These are phyloP conservation scores for Halcyon smyrnensis DNA, from an alignment of 2,797 vertebrate species.

Conservation along the genomic window DNA sequence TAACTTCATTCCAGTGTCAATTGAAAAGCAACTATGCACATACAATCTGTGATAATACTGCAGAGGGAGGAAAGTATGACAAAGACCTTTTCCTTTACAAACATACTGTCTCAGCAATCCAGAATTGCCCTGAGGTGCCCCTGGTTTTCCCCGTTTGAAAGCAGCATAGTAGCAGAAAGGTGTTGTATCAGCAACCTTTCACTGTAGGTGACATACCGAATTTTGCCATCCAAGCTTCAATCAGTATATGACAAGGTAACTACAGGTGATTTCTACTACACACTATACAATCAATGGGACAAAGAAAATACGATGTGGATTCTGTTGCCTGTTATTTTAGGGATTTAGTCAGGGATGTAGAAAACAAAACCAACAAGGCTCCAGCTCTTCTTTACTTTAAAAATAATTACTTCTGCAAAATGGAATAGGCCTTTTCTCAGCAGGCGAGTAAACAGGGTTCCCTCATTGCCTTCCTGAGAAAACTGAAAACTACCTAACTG, in stretches of 20 bases:
- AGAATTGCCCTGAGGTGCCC: not conserved
- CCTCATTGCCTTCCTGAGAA: not conserved
- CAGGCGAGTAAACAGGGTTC: not conserved
- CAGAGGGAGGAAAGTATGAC: not conserved
- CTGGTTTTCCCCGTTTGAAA: not conserved
- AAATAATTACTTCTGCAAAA: not conserved
- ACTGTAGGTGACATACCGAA: not conserved
- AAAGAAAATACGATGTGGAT: not conserved
- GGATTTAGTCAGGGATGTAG: not conserved
- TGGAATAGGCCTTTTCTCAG: not conserved
- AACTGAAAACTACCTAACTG: not conserved
- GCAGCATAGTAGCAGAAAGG: not conserved
- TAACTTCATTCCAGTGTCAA: not conserved
- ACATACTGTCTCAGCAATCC: not conserved
- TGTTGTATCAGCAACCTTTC: not conserved
- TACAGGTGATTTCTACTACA: accelerated
- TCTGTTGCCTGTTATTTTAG: not conserved
- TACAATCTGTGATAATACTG: not conserved
- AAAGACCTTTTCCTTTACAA: not conserved
- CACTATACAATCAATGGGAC: not conserved
- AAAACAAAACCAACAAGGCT: not conserved
- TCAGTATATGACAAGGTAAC: not conserved
- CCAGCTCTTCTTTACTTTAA: not conserved
- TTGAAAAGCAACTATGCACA: not conserved
- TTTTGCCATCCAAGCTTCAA: not conserved